Evolutionary conservation across 1,140 invertebrate species (phyloP), one percentile per base, ranked within the genome.

Genomic region (Drosophila guanche): DNA sequence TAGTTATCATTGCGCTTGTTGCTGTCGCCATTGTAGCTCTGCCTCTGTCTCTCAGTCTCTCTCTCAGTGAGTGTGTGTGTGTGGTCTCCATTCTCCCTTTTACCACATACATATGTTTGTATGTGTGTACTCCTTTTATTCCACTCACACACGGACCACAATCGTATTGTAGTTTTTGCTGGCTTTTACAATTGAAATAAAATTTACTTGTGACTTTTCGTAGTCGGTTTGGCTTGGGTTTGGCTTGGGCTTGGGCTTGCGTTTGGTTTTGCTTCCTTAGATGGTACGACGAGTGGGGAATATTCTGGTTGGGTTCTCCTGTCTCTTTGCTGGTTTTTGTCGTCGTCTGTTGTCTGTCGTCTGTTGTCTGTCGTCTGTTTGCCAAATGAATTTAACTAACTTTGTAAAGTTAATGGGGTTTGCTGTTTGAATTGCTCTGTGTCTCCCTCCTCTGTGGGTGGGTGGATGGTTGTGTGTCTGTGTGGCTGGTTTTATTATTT

Each of bases 311-410:
- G 47, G 55, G 37, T 67, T 59, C 58, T 41, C 52, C 56, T 70
- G 63, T 81, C 74, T 83, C 69, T 55, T 62, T 50, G 57, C 60
- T 67, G 59, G 46, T 54, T 73, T 73, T 76, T 80, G 33, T 20
- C 10, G 3, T 37, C 33, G 10, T 12, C 33, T 58, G 76, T 65
- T 59, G 59, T 62, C 75, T 59, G 60, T 61, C 74, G 71, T 86
- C 75, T 88, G 84, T 88, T 89, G n/a, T n/a, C 75, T 59, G 60
- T 61, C 74, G 71, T 86, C 75, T 88, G 84, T 88, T 89, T 88
- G 84, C 84, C 75, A 88, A 88, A 89, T 89, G 83, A 88, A 89
- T 88, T 88, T 88, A 88, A 88, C 83, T 89, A 88, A 88, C 84
- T 88, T 88, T 89, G 79, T 88, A 89, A 89, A 88, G 84, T 88